Percentiles rank a stretch among this genome's conserved stretches.
phyloP scores from a whole-genome alignment of 2,888 invertebrate genomes.

The Synergus umbraculus region DNA sequence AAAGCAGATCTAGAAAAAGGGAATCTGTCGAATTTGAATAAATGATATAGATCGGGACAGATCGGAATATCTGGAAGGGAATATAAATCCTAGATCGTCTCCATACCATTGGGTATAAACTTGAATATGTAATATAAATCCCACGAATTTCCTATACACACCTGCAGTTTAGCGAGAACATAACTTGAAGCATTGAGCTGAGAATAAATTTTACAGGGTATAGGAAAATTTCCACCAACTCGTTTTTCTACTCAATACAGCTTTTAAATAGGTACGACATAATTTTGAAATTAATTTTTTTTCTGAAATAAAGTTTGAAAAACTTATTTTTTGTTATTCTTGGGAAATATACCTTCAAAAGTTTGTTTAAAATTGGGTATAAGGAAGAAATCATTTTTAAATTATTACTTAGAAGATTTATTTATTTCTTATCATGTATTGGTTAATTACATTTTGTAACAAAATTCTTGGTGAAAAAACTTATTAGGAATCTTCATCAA shows the following conservation, averaged over 20 bases:
- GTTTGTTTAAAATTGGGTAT: no score
- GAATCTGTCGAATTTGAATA: constrained; percentile 28
- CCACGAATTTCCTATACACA: constrained; percentile 16
- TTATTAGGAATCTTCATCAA: not conserved
- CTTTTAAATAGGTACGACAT: not conserved
- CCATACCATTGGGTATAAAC: constrained; percentile 19
- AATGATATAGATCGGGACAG: constrained; percentile 15
- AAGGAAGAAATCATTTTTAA: not conserved
- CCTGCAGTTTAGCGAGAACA: not conserved
- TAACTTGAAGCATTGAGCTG: not conserved
- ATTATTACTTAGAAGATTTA: not conserved
- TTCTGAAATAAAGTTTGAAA: no score
- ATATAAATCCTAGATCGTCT: constrained; percentile 34
- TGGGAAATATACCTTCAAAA: no score
- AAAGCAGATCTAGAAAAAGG: constrained; percentile 17
- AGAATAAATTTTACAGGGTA: not conserved
- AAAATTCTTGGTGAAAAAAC: not conserved
- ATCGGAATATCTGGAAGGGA: constrained; percentile 26
- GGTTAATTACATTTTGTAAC: not conserved
- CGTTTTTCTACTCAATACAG: not conserved
- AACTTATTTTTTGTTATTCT: no score
- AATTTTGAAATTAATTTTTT: not conserved
- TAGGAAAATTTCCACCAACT: constrained; percentile 10
- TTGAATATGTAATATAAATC: not conserved
- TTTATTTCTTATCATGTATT: not conserved